Evolutionary conservation across 1,140 invertebrate species (phyloP), one percentile per base, ranked within the genome.

Genomic region (Xylocopa sonorina): DNA sequence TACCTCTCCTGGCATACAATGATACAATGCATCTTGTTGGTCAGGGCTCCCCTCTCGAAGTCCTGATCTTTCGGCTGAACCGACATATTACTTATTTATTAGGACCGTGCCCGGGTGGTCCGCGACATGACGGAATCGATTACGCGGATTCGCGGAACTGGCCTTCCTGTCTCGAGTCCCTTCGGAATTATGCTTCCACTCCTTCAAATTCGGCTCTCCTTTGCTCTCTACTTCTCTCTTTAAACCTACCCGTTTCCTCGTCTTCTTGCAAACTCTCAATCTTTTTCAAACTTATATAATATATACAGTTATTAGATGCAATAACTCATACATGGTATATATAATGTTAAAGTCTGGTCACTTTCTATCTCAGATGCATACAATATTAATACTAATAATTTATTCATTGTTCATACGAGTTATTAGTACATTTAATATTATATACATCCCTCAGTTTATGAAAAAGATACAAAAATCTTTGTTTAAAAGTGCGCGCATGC

Each of bases 51-150:
- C 67, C 78, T 73, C 75, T 50, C 55, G 76, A 77, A 77, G 76
- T 82, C 58, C 78, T 69, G 86, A 85, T 83, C 82, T 89, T 85
- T 88, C 80, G 81, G 82, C 85, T 84, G 74, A 89, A 90, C 85
- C 90, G 88, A 89, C 88, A 89, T 91, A 92, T 93, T 91, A 92
- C 90, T 93, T 93, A 93, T 93, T 93, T 93, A 93, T 92, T 92
- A 92, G 92, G 89, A 87, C 88, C 89, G 88, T 91, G 84, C 85
- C 55, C 89, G 92, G 92, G 92, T 93, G 92, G 92, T 93, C 92
- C 89, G 89, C 91, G 91, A 93, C 92, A 93, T 93, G 92, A 92
- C 89, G 89, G 90, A 93, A 93, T 93, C 92, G 92, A 93, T 93
- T 93, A 93, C 92, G 89, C 90, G 90, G 87, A 91, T 93, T 93